Evolutionary conservation across 2,888 invertebrate species (phyloP).

Genomic region (Abrostola triplasia): DNA sequence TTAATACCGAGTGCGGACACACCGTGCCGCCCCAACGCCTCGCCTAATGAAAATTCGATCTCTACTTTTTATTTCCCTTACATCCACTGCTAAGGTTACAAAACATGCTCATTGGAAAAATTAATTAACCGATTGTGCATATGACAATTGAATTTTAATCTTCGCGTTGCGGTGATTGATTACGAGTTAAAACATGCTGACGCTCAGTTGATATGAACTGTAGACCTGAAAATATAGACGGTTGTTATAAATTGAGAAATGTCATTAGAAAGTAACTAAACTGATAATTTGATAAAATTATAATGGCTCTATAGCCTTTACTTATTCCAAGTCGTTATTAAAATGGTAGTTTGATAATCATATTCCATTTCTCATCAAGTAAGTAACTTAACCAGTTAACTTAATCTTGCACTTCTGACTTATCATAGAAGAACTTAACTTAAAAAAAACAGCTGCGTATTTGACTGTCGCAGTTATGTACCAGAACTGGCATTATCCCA

Average conservation of each 20-base stretch:
- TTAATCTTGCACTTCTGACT: too few relatives aligned
- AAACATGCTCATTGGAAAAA: conserved; percentile 68
- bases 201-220: neutral
- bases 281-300: too few relatives aligned
- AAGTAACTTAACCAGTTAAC: too few relatives aligned
- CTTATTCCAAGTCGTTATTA: too few relatives aligned
- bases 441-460: neutral
- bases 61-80: conserved; percentile 76
- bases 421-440: too few relatives aligned
- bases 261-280: too few relatives aligned
- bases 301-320: too few relatives aligned
- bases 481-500: too few relatives aligned
- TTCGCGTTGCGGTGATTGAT: conserved; percentile 28
- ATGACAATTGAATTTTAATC: conserved; percentile 39
- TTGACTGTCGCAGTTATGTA: neutral
- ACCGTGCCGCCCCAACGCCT: conserved; percentile 86
- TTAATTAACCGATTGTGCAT: conserved; percentile 55
- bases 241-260: too few relatives aligned
- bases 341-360: too few relatives aligned
- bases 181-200: neutral
- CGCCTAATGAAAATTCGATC: conserved; percentile 87
- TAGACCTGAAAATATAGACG: neutral
- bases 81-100: conserved; percentile 68
- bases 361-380: too few relatives aligned
- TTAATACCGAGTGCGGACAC: conserved; percentile 79